phyloP scores from a whole-genome alignment of 2,797 vertebrate genomes.

The Tapirus indicus region DNA sequence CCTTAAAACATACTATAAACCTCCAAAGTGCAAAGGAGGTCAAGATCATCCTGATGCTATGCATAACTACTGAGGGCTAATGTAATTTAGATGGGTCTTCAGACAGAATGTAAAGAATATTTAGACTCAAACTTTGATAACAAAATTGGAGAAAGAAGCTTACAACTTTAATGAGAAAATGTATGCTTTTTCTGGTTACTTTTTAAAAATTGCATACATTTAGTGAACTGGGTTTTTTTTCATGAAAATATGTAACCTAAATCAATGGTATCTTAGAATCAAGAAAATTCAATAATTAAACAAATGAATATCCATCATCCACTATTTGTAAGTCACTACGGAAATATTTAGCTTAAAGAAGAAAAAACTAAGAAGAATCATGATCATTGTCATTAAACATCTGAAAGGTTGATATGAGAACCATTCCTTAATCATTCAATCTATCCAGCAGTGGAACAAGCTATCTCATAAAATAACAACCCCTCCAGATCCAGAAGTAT shows the following conservation, averaged over 20 bases:
- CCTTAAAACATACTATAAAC: not conserved
- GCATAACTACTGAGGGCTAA: not conserved
- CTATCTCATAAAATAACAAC: not conserved
- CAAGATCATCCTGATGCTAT: not conserved
- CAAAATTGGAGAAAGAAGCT: not conserved
- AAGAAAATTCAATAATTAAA: slow-evolving; percentile 38
- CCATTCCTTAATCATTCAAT: not conserved
- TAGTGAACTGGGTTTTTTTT: not conserved
- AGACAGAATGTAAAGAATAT: not conserved
- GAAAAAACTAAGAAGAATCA: not conserved
- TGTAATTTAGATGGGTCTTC: not conserved
- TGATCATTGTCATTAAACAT: not conserved
- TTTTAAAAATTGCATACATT: not conserved
- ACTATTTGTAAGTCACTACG: not conserved
- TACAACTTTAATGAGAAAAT: not conserved
- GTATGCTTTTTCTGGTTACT: not conserved
- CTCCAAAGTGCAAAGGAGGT: not conserved
- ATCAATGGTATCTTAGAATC: not conserved
- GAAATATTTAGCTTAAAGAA: slow-evolving; percentile 23
- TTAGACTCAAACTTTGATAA: not conserved
- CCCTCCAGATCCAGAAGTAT: not conserved
- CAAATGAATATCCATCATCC: not conserved
- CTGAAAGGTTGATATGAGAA: not conserved
- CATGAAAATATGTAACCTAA: not conserved
- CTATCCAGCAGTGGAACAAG: not conserved